Evolutionary conservation across 2,888 invertebrate genomes (phyloP).

Genomic region (Ephialtes manifestator): DNA sequence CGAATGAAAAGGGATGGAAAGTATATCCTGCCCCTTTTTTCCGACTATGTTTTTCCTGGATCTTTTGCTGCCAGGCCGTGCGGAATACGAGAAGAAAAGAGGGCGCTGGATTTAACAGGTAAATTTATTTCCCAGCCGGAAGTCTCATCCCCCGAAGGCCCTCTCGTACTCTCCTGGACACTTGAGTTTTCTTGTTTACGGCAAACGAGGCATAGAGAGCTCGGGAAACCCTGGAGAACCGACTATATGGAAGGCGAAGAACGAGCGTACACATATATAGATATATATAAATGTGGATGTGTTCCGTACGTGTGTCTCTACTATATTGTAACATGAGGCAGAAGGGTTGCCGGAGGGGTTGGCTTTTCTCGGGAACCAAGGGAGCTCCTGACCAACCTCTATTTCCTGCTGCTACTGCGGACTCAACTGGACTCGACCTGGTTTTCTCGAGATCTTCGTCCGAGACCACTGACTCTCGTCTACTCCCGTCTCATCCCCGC

Average conservation of each 20-base stretch:
- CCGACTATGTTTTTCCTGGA: conserved; percentile 31
- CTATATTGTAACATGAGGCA: conserved; percentile 29
- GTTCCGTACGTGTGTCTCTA: conserved; percentile 6
- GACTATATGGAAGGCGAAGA: conserved; percentile 58
- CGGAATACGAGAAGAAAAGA: conserved; percentile 55
- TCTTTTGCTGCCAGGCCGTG: conserved; percentile 46
- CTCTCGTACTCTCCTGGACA: conserved; percentile 45
- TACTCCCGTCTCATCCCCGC: conserved; percentile 52
- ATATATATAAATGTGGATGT: background rate
- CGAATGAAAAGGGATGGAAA: conserved; percentile 36
- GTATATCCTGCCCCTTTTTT: conserved; percentile 34
- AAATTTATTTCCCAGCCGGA: conserved; percentile 81
- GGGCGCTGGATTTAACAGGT: conserved; percentile 77
- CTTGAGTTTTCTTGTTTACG: conserved; percentile 71
- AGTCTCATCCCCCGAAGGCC: conserved; percentile 74
- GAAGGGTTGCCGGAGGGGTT: conserved; percentile 66
- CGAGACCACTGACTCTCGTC: conserved; percentile 35
- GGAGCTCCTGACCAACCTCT: conserved; percentile 65
- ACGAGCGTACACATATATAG: conserved; percentile 7
- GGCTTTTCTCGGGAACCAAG: conserved; percentile 64
- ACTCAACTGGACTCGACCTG: conserved; percentile 60
- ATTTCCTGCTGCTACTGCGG: conserved; percentile 55
- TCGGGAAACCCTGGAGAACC: conserved; percentile 50
- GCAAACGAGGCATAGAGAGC: conserved; percentile 69
- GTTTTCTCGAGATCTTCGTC: conserved; percentile 65